Conservation (phyloP, 2,888 invertebrate genomes). For the Agrochola lychnidis region DNA sequence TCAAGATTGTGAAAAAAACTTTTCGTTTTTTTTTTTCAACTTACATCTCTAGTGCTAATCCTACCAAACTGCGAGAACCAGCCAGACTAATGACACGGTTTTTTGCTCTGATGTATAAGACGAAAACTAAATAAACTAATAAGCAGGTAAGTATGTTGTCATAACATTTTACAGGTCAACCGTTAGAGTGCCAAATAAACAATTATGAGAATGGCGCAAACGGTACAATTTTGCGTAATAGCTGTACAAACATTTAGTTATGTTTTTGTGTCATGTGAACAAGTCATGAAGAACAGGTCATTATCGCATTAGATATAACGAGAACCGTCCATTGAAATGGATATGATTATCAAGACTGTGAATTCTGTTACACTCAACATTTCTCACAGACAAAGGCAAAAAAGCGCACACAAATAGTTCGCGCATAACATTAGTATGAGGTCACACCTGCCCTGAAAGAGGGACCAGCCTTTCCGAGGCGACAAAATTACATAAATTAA, state of each 20-base stretch:
- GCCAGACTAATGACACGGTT: background rate
- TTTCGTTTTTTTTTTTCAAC: too few species aligned
- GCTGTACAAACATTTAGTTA: slow-evolving; percentile 51
- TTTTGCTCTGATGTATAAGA: slow-evolving; percentile 10
- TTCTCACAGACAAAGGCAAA: background rate
- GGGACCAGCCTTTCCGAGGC: background rate
- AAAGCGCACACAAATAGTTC: background rate
- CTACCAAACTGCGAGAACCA: background rate
- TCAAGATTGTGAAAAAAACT: too few species aligned
- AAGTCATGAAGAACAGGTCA: slow-evolving; percentile 27
- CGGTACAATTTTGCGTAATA: slow-evolving; percentile 63
- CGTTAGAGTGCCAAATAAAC: slow-evolving; percentile 70
- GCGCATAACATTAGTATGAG: background rate
- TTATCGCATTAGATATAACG: slow-evolving; percentile 25
- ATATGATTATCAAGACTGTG: slow-evolving; percentile 28
- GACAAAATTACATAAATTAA: slow-evolving; percentile 7
- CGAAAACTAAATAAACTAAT: slow-evolving; percentile 3
- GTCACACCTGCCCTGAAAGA: slow-evolving; percentile 18
- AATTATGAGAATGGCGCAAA: slow-evolving; percentile 59
- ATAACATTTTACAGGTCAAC: slow-evolving; percentile 65
- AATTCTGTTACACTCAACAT: background rate
- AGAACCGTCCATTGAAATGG: slow-evolving; percentile 28
- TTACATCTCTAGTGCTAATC: too few species aligned
- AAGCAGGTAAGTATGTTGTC: slow-evolving; percentile 27
- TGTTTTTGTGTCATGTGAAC: slow-evolving; percentile 58